phyloP scores from a whole-genome alignment of 2,113 vertebrate genomes.

The Aldabrachelys gigantea region DNA sequence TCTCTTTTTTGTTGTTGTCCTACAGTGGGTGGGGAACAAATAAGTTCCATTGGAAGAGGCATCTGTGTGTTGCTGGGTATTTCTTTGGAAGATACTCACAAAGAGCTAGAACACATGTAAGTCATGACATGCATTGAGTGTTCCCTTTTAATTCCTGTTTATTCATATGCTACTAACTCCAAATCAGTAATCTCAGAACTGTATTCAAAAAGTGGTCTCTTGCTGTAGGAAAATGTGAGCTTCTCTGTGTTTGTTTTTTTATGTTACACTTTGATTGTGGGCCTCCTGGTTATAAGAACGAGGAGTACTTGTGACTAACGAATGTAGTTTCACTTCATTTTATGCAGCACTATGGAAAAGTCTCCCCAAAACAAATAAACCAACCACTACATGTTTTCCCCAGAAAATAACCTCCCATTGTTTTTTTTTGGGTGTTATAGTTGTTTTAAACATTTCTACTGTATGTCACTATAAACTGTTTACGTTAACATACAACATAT shows the following conservation, averaged over 20 bases:
- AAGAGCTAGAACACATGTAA: conserved; percentile 96
- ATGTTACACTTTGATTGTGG: background rate
- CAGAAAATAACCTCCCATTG: background rate
- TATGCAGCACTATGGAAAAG: background rate
- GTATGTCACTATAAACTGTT: background rate
- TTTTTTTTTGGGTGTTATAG: background rate
- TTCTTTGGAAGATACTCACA: conserved; percentile 92
- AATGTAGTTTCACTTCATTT: background rate
- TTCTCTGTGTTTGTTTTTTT: background rate
- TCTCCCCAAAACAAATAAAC: background rate
- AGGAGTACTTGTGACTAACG: too few relatives aligned
- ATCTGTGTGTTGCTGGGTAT: conserved; percentile 95
- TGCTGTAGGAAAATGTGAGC: background rate
- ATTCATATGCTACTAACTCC: background rate
- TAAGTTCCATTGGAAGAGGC: conserved; percentile 93
- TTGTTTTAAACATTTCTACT: background rate
- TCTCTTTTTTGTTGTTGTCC: background rate
- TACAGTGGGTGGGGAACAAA: conserved; percentile 90
- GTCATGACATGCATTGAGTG: conserved; percentile 35
- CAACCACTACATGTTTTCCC: background rate
- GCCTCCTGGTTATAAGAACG: background rate
- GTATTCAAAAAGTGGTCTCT: background rate
- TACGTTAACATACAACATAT: fast-evolving
- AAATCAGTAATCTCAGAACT: background rate
- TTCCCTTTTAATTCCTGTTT: background rate